Evolutionary conservation across 2,797 vertebrate species (phyloP).

Genomic region (Salmo trutta): DNA sequence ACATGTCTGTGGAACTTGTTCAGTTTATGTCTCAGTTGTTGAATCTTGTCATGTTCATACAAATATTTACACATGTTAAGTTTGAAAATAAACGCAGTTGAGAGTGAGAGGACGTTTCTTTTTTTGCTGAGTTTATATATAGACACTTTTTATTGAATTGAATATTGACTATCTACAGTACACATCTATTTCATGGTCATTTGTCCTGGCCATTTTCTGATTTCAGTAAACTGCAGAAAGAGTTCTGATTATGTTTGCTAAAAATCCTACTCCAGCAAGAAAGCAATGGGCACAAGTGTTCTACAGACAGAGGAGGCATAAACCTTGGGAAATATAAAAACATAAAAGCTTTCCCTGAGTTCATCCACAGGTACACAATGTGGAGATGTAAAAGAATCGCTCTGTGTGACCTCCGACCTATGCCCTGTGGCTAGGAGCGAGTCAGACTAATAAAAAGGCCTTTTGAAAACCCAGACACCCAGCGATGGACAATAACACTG

Average conservation of each 20-base stretch:
- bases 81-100: too few species aligned
- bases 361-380: constrained; percentile 59
- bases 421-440: constrained; percentile 68
- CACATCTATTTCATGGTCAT: constrained; percentile 6
- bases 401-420: constrained; percentile 69
- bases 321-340: constrained; percentile 60
- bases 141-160: neutral
- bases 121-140: neutral
- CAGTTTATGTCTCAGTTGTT: too few species aligned
- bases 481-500: constrained; percentile 63
- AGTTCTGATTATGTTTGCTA: neutral
- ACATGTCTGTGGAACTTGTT: too few species aligned
- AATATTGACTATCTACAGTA: neutral
- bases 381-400: constrained; percentile 65
- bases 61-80: too few species aligned
- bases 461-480: constrained; percentile 66
- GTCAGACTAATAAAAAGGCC: constrained; percentile 70
- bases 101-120: too few species aligned
- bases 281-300: constrained; percentile 26
- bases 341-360: constrained; percentile 65
- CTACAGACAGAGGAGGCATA: constrained; percentile 51
- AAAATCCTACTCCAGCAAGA: neutral
- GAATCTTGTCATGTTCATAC: too few species aligned
- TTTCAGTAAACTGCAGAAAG: constrained; percentile 25
- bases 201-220: constrained; percentile 28